Percentiles rank a stretch among this genome's conserved stretches.
These are phyloP conservation scores for Aethes cnicana DNA, from an alignment of 2,888 invertebrate genomes.

Conservation along the genomic window DNA sequence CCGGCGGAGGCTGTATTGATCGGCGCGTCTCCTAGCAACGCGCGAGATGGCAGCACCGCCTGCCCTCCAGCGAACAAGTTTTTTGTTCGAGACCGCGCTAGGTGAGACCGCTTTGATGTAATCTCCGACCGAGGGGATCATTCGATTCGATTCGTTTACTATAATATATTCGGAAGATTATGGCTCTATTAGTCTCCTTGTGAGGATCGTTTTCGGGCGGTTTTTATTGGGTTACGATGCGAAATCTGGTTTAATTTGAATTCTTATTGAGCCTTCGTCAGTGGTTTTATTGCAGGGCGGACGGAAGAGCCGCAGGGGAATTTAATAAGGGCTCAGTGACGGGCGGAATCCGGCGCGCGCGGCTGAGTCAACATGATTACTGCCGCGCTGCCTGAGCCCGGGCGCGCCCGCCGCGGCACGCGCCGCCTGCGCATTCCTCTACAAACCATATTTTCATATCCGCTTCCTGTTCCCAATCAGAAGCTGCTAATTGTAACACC, in stretches of 20 bases:
- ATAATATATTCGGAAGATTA: constrained; percentile 48
- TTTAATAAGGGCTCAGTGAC: constrained; percentile 43
- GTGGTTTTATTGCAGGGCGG: constrained; percentile 34
- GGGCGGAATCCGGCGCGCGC: constrained; percentile 36
- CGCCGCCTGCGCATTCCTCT: constrained; percentile 33
- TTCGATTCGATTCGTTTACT: constrained; percentile 67
- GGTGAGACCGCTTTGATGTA: constrained; percentile 77
- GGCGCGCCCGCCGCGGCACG: constrained; percentile 39
- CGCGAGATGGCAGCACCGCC: constrained; percentile 75
- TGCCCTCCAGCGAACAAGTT: constrained; percentile 63
- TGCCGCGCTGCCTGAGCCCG: constrained; percentile 43
- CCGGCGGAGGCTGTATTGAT: constrained; percentile 82
- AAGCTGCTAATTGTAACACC: constrained; percentile 3
- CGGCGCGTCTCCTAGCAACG: constrained; percentile 79
- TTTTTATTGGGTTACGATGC: constrained; percentile 28
- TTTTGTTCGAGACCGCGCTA: constrained; percentile 72
- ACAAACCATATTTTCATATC: constrained; percentile 23
- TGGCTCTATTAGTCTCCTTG: constrained; percentile 49
- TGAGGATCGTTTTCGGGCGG: constrained; percentile 35
- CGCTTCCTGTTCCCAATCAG: constrained; percentile 7
- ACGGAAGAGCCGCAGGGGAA: constrained; percentile 39
- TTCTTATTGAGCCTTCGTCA: constrained; percentile 38
- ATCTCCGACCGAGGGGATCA: constrained; percentile 67
- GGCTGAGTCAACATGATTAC: constrained; percentile 49
- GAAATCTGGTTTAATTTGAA: constrained; percentile 31